Base-by-base conservation (phyloP, 2,888 invertebrate species). In the Caenorhabditis afra region DNA sequence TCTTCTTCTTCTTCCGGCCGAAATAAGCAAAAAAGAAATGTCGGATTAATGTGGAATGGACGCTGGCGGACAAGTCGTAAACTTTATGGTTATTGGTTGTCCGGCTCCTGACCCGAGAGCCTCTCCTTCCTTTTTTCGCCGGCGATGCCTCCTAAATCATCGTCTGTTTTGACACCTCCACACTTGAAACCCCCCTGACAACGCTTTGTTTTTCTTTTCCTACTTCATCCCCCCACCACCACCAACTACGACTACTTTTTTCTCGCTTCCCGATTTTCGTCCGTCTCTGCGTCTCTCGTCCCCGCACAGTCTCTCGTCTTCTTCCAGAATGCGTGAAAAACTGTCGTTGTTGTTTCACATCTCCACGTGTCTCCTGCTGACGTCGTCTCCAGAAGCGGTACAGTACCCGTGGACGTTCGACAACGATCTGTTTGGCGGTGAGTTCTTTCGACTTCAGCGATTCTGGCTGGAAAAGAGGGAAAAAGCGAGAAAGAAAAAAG, bases 371-470 rank as follows among this genome's bases (percentile, higher is more conserved):
- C 50, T 73, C 8, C 44, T 59, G 8, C 23, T 22, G 12, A 22
- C 52, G 11, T 20, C 58, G 3, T 20, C 58, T 5, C n/a, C n/a
- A n/a, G 35, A 23, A 12, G 75, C 67, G n/a, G 73, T 79, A 53
- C 79, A 86, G 52, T 87, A 87, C 59, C 88, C 88, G 20, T 88
- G 88, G 88, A 88, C 88, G 1, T 88, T 88, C 64, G 88, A 88
- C 78, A 86, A 86, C 74, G 88, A 88, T 64, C 76, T 88, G 14
- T 88, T 88, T 67, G 88, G 88, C 82, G 88, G 88, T 88, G 22
- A 74, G 85, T 70, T 53, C 49, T 8, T 8, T 14, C 37, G 57
- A 53, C 50, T 65, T 58, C 22, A 4, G 12, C 41, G 45, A 20
- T 37, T 50, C 20, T 23, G 29, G 2, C 22, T 12, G 20, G 4